Conservation (phyloP, 2,888 invertebrate genomes). For the Arctia plantaginis region DNA sequence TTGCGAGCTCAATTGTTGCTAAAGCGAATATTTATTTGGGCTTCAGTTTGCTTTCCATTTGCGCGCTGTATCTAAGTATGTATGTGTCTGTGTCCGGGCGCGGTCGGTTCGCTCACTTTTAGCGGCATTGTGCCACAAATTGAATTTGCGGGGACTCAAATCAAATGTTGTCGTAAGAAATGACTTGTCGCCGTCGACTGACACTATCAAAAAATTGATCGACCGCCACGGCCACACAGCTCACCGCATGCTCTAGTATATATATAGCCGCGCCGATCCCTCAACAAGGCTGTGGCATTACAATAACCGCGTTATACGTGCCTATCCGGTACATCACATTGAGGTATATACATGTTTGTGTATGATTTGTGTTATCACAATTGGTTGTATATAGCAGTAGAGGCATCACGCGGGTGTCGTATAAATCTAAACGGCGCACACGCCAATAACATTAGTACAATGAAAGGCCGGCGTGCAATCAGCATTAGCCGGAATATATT, state of each 20-base stretch:
- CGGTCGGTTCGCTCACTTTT: slow-evolving; percentile 42
- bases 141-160: slow-evolving; percentile 81
- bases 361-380: slow-evolving; percentile 17
- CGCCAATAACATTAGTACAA: slow-evolving; percentile 72
- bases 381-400: slow-evolving; percentile 55
- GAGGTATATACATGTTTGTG: background rate
- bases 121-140: slow-evolving; percentile 78
- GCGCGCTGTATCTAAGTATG: slow-evolving; percentile 35
- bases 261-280: slow-evolving; percentile 9
- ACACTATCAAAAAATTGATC: slow-evolving; percentile 86
- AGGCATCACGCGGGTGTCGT: slow-evolving; percentile 32
- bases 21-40: slow-evolving; percentile 86
- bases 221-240: slow-evolving; percentile 43
- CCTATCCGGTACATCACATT: background rate
- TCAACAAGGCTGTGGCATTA: slow-evolving; percentile 23
- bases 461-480: slow-evolving; percentile 71
- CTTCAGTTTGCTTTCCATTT: slow-evolving; percentile 78
- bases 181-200: slow-evolving; percentile 77
- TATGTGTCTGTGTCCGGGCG: slow-evolving; percentile 27
- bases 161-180: slow-evolving; percentile 82
- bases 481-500: slow-evolving; percentile 85
- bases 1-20: slow-evolving; percentile 82
- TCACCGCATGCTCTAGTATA: slow-evolving; percentile 17
- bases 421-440: slow-evolving; percentile 37
- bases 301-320: slow-evolving; percentile 12